Evolutionary conservation across 2,113 vertebrate genomes (phyloP), one percentile per base, ranked within the genome.

Genomic region (Bombycilla garrulus): DNA sequence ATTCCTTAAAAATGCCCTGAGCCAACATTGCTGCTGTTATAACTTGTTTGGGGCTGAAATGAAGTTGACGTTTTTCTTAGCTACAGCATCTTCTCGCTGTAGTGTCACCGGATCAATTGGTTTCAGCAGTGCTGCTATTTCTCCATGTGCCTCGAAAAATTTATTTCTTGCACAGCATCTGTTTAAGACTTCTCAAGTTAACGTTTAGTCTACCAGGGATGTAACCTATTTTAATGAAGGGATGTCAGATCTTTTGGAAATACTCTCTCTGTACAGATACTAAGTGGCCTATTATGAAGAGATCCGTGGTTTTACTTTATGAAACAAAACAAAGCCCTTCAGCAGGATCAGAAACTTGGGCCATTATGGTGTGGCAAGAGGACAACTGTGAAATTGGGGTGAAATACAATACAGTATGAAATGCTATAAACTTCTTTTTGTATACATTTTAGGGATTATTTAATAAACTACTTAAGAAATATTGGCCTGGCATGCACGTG

Each of bases 1-100:
- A 96, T 96, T 94, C 94, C 88, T 92, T 93, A 83, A 88, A 96
- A 96, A 93, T 69, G 95, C 95, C 95, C 92, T 53, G 82, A 95
- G 93, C 96, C 80, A 72, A 58, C 61, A 76, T 84, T 97, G 76
- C 86, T 93, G 90, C 92, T 84, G 77, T 93, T 96, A 86, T 40
- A 90, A 96, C 92, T 97, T 95, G 82, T 96, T 95, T 92, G 77
- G 82, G 76, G 42, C 86, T 86, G 88, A 92, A 94, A 83, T 64
- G 86, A 74, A 92, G 94, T 36, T 92, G 96, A 86, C 61, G 54
- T 96, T 97, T 97, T 66, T 76, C 89, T 79, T 65, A 62, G 48
- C 82, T 92, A 44, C 90, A 91, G 91, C 94, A 90, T 94, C 81
- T 89, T 96, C 73, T 81, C 0, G 0, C 83, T 65, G 88, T 64